Conservation (phyloP, 2,113 vertebrate species). For the Silurus asotus region DNA sequence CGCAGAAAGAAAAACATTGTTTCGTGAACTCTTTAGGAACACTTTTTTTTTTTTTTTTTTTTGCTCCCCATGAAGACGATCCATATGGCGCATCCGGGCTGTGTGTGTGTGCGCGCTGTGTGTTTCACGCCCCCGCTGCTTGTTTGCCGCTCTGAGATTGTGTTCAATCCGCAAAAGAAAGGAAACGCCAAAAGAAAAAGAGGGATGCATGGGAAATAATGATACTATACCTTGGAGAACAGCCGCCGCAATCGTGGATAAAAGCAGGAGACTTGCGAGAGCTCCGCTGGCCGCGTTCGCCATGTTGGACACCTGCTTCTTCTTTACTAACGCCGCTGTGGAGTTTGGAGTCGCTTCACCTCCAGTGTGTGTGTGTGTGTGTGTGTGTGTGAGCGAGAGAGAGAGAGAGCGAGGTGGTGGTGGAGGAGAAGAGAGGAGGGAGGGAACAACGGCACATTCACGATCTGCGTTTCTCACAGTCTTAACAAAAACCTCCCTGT, state of each 20-base stretch:
- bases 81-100: slow-evolving; percentile 30
- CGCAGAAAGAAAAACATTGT: not conserved
- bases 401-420: slow-evolving; percentile 36
- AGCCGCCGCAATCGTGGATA: slow-evolving; percentile 78
- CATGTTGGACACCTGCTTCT: slow-evolving; percentile 95
- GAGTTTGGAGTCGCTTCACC: slow-evolving; percentile 70
- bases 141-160: slow-evolving; percentile 6
- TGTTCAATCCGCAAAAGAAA: not conserved
- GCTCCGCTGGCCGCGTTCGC: slow-evolving; percentile 80
- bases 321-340: slow-evolving; percentile 74
- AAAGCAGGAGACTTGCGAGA: slow-evolving; percentile 79
- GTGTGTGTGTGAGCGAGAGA: slow-evolving; percentile 33
- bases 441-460: slow-evolving; percentile 58
- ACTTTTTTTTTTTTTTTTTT: not conserved
- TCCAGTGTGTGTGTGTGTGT: slow-evolving; percentile 59
- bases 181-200: not conserved
- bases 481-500: not conserved
- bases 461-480: slow-evolving; percentile 16
- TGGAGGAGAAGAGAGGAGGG: slow-evolving; percentile 39
- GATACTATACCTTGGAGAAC: slow-evolving; percentile 80
- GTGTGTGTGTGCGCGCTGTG: not conserved
- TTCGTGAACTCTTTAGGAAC: not conserved
- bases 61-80: not conserved
- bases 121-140: slow-evolving; percentile 29
- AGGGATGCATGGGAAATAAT: not conserved